Evolutionary conservation across 2,888 invertebrate species (phyloP), one percentile per base, ranked within the genome.

Genomic region (Drosophila merina): DNA sequence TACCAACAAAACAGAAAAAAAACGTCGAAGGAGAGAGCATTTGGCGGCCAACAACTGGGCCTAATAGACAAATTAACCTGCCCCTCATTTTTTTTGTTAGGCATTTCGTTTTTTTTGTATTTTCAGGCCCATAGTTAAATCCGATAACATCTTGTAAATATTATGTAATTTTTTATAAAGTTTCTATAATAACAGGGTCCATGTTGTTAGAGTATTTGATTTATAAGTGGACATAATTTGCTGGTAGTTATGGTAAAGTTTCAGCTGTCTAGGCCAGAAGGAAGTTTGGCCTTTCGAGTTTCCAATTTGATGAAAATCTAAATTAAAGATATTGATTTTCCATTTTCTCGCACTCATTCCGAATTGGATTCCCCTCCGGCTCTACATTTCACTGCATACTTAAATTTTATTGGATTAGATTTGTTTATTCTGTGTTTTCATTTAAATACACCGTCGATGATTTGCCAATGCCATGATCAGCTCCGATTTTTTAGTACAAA

Each of bases 141-240:
- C 55, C 72, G 83, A 88, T 88, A 86, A 88, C 79, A 87, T 86
- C 84, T 88, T 85, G 79, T 86, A 89, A 84, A 84, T 77, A 86
- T 89, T 88, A 67, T 84, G 79, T 87, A 86, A 85, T 87, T 89
- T 82, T 86, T 84, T 80, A 84, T 74, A 80, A 83, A 77, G 72
- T 88, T 82, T 72, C 72, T 74, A 74, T 88, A 89, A 86, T 86
- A 89, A 88, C 72, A 76, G 78, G 68, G 63, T 64, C 57, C 69
- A 72, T 63, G 73, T 79, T 74, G 87, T 81, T 89, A 72, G 76
- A 10, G 64, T 62, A 75, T 75, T 84, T 86, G 86, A 86, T 86
- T 86, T 86, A 89, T 89, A 88, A 75, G 75, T 63, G 28, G 42
- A 26, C 67, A 68, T 68, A 42, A 42, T 51, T 68, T 33, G 42